A percentile compares a stretch with the other conserved stretches of the same genome.
Conservation (phyloP, 1,140 invertebrate species). For the Cydia amplana region DNA sequence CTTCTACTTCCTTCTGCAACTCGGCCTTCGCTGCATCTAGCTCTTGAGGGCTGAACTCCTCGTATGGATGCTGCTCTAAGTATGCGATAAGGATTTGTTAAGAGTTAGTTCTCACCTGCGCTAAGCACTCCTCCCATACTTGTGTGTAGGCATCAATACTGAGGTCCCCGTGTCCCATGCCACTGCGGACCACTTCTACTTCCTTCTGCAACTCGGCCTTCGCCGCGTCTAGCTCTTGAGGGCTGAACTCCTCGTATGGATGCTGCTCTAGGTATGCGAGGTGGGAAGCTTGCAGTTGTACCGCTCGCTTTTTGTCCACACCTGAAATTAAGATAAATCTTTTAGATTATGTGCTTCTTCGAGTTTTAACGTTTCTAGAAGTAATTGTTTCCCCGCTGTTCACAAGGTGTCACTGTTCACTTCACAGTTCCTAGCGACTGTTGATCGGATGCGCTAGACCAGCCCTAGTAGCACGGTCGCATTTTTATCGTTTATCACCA, state of each 20-base stretch:
- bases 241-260: constrained; percentile 88
- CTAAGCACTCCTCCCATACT: constrained; percentile 98
- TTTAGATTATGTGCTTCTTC: too few relatives aligned
- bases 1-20: too few relatives aligned
- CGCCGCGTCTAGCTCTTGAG: constrained; percentile 87
- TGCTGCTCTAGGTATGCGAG: constrained; percentile 91
- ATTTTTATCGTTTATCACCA: too few relatives aligned
- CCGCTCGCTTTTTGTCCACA: constrained; percentile 72
- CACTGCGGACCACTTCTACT: constrained; percentile 93
- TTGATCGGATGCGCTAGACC: too few relatives aligned
- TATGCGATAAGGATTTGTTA: too few relatives aligned
- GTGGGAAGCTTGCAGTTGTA: constrained; percentile 83
- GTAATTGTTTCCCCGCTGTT: too few relatives aligned
- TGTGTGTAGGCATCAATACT: constrained; percentile 94
- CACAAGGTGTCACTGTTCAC: too few relatives aligned
- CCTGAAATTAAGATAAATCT: constrained; percentile 46
- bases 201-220: constrained; percentile 87
- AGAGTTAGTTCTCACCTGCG: constrained; percentile 78
- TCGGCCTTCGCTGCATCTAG: too few relatives aligned
- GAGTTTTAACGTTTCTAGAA: neutral
- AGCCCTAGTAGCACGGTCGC: too few relatives aligned
- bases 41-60: too few relatives aligned
- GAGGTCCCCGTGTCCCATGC: constrained; percentile 97
- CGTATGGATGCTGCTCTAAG: too few relatives aligned
- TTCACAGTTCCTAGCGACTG: too few relatives aligned